Conservation (phyloP, 2,888 invertebrate species). For the Platycheirus albimanus region DNA sequence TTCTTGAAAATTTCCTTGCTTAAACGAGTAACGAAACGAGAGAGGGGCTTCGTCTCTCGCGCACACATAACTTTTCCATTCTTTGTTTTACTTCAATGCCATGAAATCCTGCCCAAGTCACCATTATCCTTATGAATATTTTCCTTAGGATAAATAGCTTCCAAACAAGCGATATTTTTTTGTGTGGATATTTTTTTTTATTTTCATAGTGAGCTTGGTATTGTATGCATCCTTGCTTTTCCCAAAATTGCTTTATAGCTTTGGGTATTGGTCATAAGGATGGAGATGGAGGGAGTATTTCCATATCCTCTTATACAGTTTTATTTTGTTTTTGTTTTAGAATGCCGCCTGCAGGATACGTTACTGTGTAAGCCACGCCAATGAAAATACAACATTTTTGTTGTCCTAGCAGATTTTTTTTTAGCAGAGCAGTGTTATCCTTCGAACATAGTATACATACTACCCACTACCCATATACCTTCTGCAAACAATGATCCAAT, state of each 20-base stretch:
- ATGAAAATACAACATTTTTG: slow-evolving; percentile 44
- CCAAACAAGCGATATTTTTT: slow-evolving; percentile 35
- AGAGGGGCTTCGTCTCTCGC: slow-evolving; percentile 14
- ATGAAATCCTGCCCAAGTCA: slow-evolving; percentile 64
- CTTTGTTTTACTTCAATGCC: slow-evolving; percentile 61
- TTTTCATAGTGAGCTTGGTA: not conserved
- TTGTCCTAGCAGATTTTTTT: slow-evolving; percentile 48
- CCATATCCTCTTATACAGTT: slow-evolving; percentile 42
- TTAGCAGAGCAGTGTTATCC: slow-evolving; percentile 12
- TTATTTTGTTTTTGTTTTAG: slow-evolving; percentile 23
- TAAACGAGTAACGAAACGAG: too few species aligned
- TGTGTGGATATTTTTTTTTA: slow-evolving; percentile 27
- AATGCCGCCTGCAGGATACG: slow-evolving; percentile 53
- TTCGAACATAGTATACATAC: slow-evolving; percentile 15
- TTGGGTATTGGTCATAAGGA: slow-evolving; percentile 72
- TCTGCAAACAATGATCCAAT: slow-evolving; percentile 72
- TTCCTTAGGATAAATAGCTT: slow-evolving; percentile 70
- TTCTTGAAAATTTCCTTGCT: too few species aligned
- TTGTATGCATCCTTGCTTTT: slow-evolving; percentile 59
- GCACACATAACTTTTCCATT: slow-evolving; percentile 22
- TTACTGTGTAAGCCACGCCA: slow-evolving; percentile 43
- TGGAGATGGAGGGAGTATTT: too few species aligned
- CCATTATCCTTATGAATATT: slow-evolving; percentile 73
- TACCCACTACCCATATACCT: slow-evolving; percentile 25
- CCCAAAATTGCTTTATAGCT: slow-evolving; percentile 69